These are phyloP conservation scores for Ceryle rudis DNA, from an alignment of 2,797 vertebrate genomes.

Conservation along the genomic window DNA sequence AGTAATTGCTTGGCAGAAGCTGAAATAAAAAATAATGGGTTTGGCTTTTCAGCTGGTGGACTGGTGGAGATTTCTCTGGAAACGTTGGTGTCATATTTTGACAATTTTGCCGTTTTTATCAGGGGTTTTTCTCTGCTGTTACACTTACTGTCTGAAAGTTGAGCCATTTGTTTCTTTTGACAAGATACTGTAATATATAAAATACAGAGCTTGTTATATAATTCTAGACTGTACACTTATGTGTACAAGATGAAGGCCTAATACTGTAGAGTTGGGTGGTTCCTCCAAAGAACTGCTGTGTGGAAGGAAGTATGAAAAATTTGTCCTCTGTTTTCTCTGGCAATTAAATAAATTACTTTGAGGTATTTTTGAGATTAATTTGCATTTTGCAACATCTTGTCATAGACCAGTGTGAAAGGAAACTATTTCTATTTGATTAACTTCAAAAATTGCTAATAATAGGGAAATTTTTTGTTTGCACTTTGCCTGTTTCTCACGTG, in stretches of 20 bases:
- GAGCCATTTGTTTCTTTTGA: not conserved
- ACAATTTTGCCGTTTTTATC: not conserved
- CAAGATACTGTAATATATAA: not conserved
- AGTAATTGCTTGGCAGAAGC: not conserved
- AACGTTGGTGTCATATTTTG: not conserved
- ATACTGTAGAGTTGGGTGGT: not conserved
- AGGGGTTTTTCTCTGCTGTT: accelerated
- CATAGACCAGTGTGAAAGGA: not conserved
- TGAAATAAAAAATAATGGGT: not conserved
- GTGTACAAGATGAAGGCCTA: not conserved
- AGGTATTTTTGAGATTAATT: not conserved
- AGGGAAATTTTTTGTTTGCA: not conserved
- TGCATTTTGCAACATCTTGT: not conserved
- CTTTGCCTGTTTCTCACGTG: not conserved
- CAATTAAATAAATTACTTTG: not conserved
- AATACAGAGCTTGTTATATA: not conserved
- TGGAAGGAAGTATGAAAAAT: not conserved
- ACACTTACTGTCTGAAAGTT: not conserved
- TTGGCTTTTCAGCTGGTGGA: not conserved
- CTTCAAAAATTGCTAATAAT: not conserved
- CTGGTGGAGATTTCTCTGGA: not conserved
- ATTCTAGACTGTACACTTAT: not conserved
- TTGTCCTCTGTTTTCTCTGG: not conserved
- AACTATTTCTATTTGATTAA: not conserved
- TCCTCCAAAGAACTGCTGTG: not conserved